Conservation (phyloP, 2,888 invertebrate genomes). For the Erannis defoliaria region DNA sequence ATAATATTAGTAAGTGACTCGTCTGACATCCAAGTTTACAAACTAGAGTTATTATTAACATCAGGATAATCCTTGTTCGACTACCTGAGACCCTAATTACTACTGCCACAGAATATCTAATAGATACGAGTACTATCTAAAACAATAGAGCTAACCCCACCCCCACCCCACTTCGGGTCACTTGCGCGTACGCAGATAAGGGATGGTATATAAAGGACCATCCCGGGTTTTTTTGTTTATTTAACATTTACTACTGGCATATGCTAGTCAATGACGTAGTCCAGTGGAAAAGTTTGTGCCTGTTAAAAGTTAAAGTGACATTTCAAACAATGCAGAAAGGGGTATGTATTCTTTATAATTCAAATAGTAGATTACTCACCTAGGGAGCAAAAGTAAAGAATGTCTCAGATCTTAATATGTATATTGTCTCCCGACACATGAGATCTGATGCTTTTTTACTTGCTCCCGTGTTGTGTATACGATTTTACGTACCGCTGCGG, state of each 20-base stretch:
- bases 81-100: constrained; percentile 8
- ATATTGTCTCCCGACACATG: too few species aligned
- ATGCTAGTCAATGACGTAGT: neutral
- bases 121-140: too few species aligned
- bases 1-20: too few species aligned
- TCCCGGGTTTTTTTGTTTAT: neutral
- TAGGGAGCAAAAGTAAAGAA: too few species aligned
- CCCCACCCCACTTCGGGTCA: neutral
- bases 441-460: too few species aligned
- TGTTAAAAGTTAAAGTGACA: neutral
- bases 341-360: constrained; percentile 1
- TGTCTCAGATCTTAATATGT: too few species aligned
- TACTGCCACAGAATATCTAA: neutral
- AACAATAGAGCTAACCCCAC: neutral
- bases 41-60: too few species aligned
- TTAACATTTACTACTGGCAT: neutral
- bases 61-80: neutral
- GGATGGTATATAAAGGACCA: constrained; percentile 2
- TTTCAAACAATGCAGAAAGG: constrained; percentile 5
- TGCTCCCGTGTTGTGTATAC: too few species aligned
- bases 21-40: too few species aligned
- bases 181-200: constrained; percentile 16
- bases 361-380: too few species aligned
- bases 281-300: neutral
- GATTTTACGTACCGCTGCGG: too few species aligned